Percentiles rank a stretch among this genome's conserved stretches.
Evolutionary conservation across 2,797 vertebrate species (phyloP).

Genomic region (Gobionotothen gibberifrons): DNA sequence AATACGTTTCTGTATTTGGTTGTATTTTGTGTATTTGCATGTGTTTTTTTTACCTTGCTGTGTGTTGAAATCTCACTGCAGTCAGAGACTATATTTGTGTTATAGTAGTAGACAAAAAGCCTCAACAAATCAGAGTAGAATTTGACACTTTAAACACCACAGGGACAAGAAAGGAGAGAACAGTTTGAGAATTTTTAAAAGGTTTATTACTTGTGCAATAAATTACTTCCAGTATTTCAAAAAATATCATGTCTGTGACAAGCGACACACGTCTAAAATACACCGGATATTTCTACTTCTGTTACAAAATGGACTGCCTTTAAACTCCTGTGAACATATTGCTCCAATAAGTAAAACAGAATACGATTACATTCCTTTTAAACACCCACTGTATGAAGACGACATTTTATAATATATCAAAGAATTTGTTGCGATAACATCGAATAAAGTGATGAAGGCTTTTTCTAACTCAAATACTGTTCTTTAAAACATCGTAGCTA

Average conservation of each 20-base stretch:
- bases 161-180: constrained; percentile 12
- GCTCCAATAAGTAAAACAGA: constrained; percentile 56
- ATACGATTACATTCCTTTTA: constrained; percentile 57
- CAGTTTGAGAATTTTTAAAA: constrained; percentile 67
- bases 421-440: constrained; percentile 49
- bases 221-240: constrained; percentile 66
- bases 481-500: constrained; percentile 52
- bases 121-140: neutral
- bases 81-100: too few species aligned
- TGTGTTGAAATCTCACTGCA: too few species aligned
- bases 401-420: constrained; percentile 42
- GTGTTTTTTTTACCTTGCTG: neutral
- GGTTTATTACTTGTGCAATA: constrained; percentile 74
- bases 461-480: constrained; percentile 48
- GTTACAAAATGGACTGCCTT: constrained; percentile 60
- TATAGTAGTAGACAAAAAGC: too few species aligned
- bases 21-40: neutral
- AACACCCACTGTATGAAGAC: constrained; percentile 46
- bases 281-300: constrained; percentile 32
- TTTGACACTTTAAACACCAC: neutral
- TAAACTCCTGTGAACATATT: constrained; percentile 58
- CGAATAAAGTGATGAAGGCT: constrained; percentile 48
- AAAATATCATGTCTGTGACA: constrained; percentile 71
- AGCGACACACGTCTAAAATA: constrained; percentile 69
- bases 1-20: too few species aligned